phyloP scores from a whole-genome alignment of 2,888 invertebrate genomes.

The Aphidius colemani region DNA sequence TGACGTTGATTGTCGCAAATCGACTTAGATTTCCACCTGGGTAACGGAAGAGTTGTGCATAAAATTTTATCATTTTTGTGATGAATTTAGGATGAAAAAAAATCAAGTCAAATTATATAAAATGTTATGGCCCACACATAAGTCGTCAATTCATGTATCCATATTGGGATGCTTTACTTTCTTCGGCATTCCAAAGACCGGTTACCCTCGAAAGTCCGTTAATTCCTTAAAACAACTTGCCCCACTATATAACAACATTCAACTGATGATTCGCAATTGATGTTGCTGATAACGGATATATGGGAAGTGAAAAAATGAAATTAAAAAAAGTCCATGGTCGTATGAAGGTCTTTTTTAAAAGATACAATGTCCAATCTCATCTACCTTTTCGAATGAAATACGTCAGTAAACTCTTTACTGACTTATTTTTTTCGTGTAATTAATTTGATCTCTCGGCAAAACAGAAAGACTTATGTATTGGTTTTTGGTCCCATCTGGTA shows the following conservation, averaged over 20 bases:
- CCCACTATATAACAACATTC: not conserved
- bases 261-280: constrained; percentile 8
- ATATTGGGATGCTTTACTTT: constrained; percentile 5
- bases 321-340: constrained; percentile 28
- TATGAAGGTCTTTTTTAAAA: constrained; percentile 27
- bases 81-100: not conserved
- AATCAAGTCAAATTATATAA: not conserved
- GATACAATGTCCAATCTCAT: constrained; percentile 26
- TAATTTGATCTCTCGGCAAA: constrained; percentile 37
- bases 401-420: constrained; percentile 20
- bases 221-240: constrained; percentile 8
- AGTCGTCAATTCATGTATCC: constrained; percentile 1
- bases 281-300: constrained; percentile 15
- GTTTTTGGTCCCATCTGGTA: constrained; percentile 18
- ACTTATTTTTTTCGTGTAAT: constrained; percentile 32
- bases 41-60: too few species aligned
- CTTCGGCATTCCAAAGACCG: constrained; percentile 11
- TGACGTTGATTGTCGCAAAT: too few species aligned
- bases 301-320: constrained; percentile 8
- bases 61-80: not conserved
- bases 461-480: constrained; percentile 25
- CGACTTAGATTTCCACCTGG: too few species aligned
- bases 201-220: not conserved
- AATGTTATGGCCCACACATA: not conserved
- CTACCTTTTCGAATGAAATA: not conserved